Evolutionary conservation across 1,140 invertebrate species (phyloP).

Genomic region (Polypedilum vanderplanki): DNA sequence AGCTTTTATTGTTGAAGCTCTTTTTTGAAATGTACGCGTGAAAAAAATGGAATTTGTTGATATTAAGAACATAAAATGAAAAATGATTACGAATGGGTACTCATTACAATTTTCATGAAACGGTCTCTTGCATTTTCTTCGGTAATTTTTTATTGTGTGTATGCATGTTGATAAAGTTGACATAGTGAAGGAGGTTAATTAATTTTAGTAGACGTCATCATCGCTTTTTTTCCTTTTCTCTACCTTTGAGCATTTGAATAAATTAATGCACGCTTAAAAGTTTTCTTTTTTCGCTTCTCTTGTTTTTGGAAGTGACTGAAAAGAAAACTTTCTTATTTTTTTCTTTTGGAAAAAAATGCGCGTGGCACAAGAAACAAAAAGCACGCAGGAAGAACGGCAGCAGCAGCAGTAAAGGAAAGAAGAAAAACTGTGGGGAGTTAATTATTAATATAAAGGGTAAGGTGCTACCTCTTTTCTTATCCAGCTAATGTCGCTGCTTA

Average conservation of each 20-base stretch:
- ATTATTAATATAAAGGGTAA: conserved; percentile 16
- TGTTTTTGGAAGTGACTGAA: background rate
- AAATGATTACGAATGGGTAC: background rate
- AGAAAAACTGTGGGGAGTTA: background rate
- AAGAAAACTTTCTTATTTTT: no score
- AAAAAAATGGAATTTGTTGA: no score
- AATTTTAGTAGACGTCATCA: background rate
- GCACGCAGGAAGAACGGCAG: background rate
- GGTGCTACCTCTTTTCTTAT: background rate
- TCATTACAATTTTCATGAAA: conserved; percentile 5
- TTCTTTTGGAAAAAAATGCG: no score
- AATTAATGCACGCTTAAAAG: background rate
- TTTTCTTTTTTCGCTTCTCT: background rate
- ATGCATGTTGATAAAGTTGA: background rate
- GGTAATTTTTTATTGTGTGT: no score
- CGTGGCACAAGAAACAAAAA: background rate
- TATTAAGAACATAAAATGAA: background rate
- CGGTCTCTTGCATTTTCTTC: conserved; percentile 1
- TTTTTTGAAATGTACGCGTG: background rate
- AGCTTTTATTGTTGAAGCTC: background rate
- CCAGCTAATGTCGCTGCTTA: background rate
- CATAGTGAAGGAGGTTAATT: background rate
- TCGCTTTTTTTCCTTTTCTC: background rate
- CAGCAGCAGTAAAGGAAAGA: background rate
- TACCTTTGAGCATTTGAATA: background rate